Percentiles rank a stretch among this genome's conserved stretches.
These are phyloP conservation scores for Danaus melanippus DNA, from an alignment of 1,140 invertebrate species.

Conservation along the genomic window DNA sequence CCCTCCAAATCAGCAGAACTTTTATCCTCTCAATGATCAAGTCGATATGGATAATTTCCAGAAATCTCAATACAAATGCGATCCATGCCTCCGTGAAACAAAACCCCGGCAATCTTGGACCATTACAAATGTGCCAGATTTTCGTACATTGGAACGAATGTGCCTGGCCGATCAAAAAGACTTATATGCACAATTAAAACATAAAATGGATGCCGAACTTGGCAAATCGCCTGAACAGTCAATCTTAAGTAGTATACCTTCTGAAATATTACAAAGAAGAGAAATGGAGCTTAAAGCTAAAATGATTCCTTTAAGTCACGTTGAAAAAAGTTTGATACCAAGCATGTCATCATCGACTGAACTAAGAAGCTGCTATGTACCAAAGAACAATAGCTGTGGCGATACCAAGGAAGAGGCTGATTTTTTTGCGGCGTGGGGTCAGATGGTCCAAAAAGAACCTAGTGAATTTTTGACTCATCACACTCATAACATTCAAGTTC, in stretches of 20 bases:
- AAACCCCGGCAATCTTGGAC: slow-evolving; percentile 66
- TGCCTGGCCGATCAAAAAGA: slow-evolving; percentile 56
- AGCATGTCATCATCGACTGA: slow-evolving; percentile 51
- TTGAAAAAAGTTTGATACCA: slow-evolving; percentile 61
- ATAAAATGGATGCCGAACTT: slow-evolving; percentile 61
- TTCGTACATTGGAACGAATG: slow-evolving; percentile 49
- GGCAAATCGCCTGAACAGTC: slow-evolving; percentile 54
- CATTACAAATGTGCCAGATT: slow-evolving; percentile 58
- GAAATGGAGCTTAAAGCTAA: slow-evolving; percentile 63
- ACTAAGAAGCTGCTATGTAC: slow-evolving; percentile 48
- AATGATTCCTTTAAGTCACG: slow-evolving; percentile 65
- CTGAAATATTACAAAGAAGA: slow-evolving; percentile 51
- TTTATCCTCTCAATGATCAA: slow-evolving; percentile 53
- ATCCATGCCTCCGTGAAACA: slow-evolving; percentile 53
- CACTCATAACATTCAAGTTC: slow-evolving; percentile 54
- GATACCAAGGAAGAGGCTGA: slow-evolving; percentile 61
- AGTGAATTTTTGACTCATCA: slow-evolving; percentile 66
- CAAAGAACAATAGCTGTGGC: slow-evolving; percentile 62
- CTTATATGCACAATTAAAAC: slow-evolving; percentile 55
- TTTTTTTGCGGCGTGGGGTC: slow-evolving; percentile 70
- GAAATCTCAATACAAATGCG: slow-evolving; percentile 54
- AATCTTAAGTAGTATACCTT: slow-evolving; percentile 39
- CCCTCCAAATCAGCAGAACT: slow-evolving; percentile 45
- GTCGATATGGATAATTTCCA: slow-evolving; percentile 48
- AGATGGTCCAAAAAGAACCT: slow-evolving; percentile 68